phyloP scores from a whole-genome alignment of 1,140 invertebrate species.

The Calephelis virginiensis region DNA sequence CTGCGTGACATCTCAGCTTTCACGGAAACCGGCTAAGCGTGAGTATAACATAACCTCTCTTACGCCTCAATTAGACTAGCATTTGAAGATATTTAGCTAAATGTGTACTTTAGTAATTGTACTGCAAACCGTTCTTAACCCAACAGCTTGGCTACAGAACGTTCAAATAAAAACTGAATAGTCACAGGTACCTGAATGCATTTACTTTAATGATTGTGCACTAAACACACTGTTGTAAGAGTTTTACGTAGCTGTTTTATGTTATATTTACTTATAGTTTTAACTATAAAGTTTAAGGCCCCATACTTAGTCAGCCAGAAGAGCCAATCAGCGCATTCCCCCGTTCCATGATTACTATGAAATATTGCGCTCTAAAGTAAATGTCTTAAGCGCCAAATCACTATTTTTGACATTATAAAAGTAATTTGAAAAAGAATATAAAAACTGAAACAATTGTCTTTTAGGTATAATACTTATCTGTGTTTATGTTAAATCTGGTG shows the following conservation, averaged over 20 bases:
- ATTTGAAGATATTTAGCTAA: neutral
- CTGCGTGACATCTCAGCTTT: too few relatives aligned
- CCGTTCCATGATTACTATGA: too few relatives aligned
- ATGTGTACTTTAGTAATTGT: conserved; percentile 9
- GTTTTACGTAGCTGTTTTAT: neutral
- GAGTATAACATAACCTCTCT: too few relatives aligned
- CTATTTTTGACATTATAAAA: too few relatives aligned
- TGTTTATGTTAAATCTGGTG: too few relatives aligned
- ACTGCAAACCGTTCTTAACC: conserved; percentile 24
- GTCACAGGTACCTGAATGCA: conserved; percentile 23
- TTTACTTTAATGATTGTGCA: conserved; percentile 27
- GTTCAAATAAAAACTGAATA: conserved; percentile 27
- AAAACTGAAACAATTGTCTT: neutral
- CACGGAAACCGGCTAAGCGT: too few relatives aligned
- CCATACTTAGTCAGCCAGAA: too few relatives aligned
- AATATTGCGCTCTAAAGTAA: too few relatives aligned
- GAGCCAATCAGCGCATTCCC: too few relatives aligned
- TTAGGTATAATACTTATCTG: neutral
- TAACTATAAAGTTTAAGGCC: neutral
- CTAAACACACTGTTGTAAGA: conserved; percentile 19
- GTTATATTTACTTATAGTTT: neutral
- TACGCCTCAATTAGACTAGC: too few relatives aligned
- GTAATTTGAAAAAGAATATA: too few relatives aligned
- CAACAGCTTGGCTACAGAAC: conserved; percentile 24
- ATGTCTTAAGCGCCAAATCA: too few relatives aligned